Percentiles rank a stretch among this genome's conserved stretches.
These are phyloP conservation scores for Labeo rohita DNA, from an alignment of 2,113 vertebrate species.

Conservation along the genomic window DNA sequence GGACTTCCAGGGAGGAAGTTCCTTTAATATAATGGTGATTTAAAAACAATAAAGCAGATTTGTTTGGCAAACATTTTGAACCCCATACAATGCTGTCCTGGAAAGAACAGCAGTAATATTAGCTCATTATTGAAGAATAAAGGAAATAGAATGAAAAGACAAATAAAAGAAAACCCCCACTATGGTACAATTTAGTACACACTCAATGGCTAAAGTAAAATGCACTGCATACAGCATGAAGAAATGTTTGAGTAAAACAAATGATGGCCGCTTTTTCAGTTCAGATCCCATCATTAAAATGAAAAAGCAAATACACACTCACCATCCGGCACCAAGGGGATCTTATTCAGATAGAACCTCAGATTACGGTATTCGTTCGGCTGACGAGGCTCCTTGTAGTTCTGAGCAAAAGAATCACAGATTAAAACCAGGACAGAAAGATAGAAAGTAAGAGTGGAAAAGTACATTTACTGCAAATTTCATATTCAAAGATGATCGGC, in stretches of 20 bases:
- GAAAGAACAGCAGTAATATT: conserved; percentile 2
- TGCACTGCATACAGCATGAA: background rate
- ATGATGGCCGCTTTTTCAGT: background rate
- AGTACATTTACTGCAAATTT: background rate
- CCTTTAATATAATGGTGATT: conserved; percentile 4
- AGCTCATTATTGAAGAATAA: background rate
- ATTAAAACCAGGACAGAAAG: background rate
- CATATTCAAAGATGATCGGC: background rate
- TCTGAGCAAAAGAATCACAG: conserved; percentile 74
- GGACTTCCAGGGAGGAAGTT: conserved; percentile 27
- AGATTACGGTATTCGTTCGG: conserved; percentile 94
- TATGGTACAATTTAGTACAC: background rate
- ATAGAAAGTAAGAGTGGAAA: background rate
- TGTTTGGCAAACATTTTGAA: background rate
- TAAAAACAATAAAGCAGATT: conserved; percentile 3
- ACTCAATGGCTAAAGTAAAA: background rate
- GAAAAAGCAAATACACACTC: conserved; percentile 64
- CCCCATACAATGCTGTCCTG: background rate
- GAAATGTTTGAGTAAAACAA: background rate
- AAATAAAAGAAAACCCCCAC: background rate
- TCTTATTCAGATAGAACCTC: conserved; percentile 97
- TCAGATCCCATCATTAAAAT: background rate
- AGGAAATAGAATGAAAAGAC: background rate
- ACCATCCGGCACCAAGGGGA: conserved; percentile 96
- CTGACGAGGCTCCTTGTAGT: conserved; percentile 87